phyloP scores from a whole-genome alignment of 2,797 vertebrate genomes.

The Eulemur rubriventer region DNA sequence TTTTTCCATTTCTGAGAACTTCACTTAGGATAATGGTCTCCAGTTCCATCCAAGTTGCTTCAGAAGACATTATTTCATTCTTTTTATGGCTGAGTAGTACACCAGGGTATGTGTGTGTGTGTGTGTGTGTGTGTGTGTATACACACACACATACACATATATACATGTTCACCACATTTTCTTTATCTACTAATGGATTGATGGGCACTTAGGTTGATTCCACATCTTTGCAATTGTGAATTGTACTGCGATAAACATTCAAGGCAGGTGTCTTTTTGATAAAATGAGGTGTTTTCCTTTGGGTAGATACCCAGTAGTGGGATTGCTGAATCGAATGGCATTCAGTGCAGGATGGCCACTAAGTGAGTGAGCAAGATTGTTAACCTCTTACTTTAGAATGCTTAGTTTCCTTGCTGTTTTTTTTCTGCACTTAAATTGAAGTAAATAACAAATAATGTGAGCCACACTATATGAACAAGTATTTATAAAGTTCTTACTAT shows the following conservation, averaged over 20 bases:
- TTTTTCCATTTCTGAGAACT: neutral
- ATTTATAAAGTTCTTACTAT: neutral
- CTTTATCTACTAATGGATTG: too few relatives aligned
- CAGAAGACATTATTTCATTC: neutral
- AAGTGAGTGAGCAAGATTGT: neutral
- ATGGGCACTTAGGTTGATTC: too few relatives aligned
- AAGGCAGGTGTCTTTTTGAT: neutral
- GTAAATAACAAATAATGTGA: neutral
- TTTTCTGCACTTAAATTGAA: neutral
- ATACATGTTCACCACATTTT: neutral
- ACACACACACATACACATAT: too few relatives aligned
- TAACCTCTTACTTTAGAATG: neutral
- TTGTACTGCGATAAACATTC: too few relatives aligned
- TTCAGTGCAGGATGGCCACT: neutral
- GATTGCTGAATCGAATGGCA: neutral
- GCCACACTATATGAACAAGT: neutral
- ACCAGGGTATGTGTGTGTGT: neutral
- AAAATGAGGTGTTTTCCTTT: neutral
- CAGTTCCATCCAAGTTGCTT: neutral
- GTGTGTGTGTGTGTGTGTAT: too few relatives aligned
- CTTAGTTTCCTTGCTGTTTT: neutral
- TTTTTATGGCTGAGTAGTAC: too few relatives aligned
- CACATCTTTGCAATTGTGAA: too few relatives aligned
- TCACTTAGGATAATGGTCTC: neutral
- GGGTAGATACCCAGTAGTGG: neutral